Base-by-base conservation (phyloP, 2,888 invertebrate genomes). In the Lydus trimaculatus region DNA sequence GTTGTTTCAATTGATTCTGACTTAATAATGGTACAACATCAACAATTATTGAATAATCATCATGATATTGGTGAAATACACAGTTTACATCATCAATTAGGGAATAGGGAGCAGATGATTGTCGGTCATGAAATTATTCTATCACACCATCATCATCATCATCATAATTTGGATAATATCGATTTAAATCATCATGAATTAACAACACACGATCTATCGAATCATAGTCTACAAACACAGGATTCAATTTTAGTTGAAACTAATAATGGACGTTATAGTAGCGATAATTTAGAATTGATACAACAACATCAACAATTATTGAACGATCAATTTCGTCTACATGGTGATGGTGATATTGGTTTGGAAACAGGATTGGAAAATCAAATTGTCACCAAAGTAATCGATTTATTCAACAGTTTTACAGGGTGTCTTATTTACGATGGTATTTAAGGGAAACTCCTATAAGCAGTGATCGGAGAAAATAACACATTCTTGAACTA, bases 71-170 rank as follows among this genome's bases (percentile, higher is more conserved):
- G 80, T 31, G 83, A 85, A 33, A 78, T 84, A n/a, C 80, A 82
- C 69, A 74, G 84, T 61, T 75, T 79, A 20, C 80, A 80, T 17
- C 71, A 71, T 17, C 71, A 71, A 28, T 72, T 83, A 43, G 77
- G 76, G 25, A 79, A 81, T 36, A 74, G 83, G 23, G 82, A 80
- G 17, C 78, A 79, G 64, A 74, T 83, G 69, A 81, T 82, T 60
- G 81, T 81, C 17, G 79, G 76, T 33, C 82, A 84, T 67, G 80
- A 82, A 67, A 81, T 84, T 15, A 84, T 84, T 67, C 73, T 84
- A 67, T 71, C 77, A 9, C 79, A 48, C 20, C 48, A 48, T 2
- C 48, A 48, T 8, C 48, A 48, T 25, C 56, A 56, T 23, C 56
- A 81, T 31, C 81, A 83, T 72, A 75, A 81, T 17, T 73, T 85